These are phyloP conservation scores for Brachypterus glaber DNA, from an alignment of 2,888 invertebrate species.

Conservation along the genomic window DNA sequence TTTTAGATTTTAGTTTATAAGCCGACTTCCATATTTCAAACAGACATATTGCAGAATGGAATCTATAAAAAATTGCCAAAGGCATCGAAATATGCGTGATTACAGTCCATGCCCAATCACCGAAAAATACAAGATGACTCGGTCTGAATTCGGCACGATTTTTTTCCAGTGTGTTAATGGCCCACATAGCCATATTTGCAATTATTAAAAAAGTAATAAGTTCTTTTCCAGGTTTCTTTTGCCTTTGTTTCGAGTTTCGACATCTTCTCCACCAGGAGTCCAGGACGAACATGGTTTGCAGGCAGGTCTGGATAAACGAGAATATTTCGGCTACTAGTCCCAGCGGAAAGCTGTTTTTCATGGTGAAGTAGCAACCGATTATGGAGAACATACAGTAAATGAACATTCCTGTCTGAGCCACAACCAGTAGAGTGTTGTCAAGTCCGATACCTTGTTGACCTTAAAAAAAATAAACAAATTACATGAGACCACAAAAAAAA, in stretches of 20 bases:
- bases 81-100: slow-evolving; percentile 93
- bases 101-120: slow-evolving; percentile 91
- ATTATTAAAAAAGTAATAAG: slow-evolving; percentile 87
- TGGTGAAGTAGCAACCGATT: slow-evolving; percentile 83
- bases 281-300: slow-evolving; percentile 84
- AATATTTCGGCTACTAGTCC: slow-evolving; percentile 77
- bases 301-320: slow-evolving; percentile 78
- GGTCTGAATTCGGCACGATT: slow-evolving; percentile 86
- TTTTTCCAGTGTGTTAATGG: slow-evolving; percentile 86
- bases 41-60: slow-evolving; percentile 90
- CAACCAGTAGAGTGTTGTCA: slow-evolving; percentile 83
- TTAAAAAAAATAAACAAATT: slow-evolving; percentile 21
- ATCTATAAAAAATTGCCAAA: slow-evolving; percentile 84
- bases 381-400: slow-evolving; percentile 90
- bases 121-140: slow-evolving; percentile 84
- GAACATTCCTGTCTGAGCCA: slow-evolving; percentile 90
- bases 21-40: slow-evolving; percentile 96
- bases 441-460: slow-evolving; percentile 38
- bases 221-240: slow-evolving; percentile 84
- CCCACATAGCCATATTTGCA: slow-evolving; percentile 89
- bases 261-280: slow-evolving; percentile 82
- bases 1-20: slow-evolving; percentile 88
- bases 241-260: slow-evolving; percentile 68
- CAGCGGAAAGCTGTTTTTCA: slow-evolving; percentile 63
- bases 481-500: too few relatives aligned